These are phyloP conservation scores for Gnatocerus cornutus DNA, from an alignment of 2,888 invertebrate species.

Conservation along the genomic window DNA sequence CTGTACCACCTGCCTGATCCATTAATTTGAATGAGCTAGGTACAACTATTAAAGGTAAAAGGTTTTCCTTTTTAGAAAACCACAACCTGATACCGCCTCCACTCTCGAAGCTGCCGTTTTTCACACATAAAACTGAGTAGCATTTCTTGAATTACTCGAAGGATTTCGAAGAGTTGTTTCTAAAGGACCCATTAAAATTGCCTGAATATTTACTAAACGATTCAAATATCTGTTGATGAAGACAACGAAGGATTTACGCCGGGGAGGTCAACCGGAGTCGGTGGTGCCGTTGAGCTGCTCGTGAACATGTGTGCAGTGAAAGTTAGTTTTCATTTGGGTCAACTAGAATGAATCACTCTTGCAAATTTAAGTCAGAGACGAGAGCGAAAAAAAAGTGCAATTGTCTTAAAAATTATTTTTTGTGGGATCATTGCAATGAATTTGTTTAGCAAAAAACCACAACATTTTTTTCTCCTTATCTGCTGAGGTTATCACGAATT, in stretches of 20 bases:
- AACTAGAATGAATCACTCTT: constrained; percentile 51
- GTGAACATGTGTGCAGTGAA: constrained; percentile 53
- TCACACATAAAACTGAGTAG: neutral
- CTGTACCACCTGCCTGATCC: neutral
- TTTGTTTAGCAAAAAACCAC: too few species aligned
- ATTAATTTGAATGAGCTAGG: too few species aligned
- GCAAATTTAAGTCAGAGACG: constrained; percentile 1
- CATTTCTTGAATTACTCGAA: too few species aligned
- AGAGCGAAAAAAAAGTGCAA: neutral
- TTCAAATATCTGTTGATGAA: constrained; percentile 3
- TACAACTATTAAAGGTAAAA: too few species aligned
- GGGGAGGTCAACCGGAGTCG: constrained; percentile 45
- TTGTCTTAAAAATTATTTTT: neutral
- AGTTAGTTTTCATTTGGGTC: constrained; percentile 53
- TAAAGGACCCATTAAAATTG: too few species aligned
- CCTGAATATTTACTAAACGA: too few species aligned
- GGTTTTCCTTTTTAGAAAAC: neutral
- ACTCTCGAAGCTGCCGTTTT: neutral
- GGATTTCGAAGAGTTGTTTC: too few species aligned
- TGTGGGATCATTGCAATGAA: too few species aligned
- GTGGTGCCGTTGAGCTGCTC: constrained; percentile 30
- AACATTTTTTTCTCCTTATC: too few species aligned
- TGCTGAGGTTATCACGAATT: neutral
- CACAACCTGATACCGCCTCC: neutral
- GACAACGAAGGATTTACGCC: constrained; percentile 46